Conservation (phyloP, 2,888 invertebrate species). For the Nomada lathburiana region DNA sequence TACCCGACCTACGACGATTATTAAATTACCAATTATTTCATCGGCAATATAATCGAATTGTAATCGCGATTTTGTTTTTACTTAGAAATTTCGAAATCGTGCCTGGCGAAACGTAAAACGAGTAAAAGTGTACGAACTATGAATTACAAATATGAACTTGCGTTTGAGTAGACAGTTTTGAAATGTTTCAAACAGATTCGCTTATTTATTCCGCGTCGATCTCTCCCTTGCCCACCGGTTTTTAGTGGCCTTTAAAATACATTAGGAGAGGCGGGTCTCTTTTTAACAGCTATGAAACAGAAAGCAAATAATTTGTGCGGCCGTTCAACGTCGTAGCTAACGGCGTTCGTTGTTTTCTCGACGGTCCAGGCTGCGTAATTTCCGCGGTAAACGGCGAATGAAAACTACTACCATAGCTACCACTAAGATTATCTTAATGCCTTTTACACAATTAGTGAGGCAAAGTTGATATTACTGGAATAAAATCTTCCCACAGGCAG, state of each 20-base stretch:
- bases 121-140: constrained; percentile 2
- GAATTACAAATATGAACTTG: constrained; percentile 19
- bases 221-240: not conserved
- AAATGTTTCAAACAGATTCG: not conserved
- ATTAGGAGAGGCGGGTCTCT: too few relatives aligned
- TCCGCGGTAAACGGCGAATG: constrained; percentile 54
- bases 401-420: constrained; percentile 61
- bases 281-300: not conserved
- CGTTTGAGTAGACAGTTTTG: not conserved
- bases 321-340: not conserved
- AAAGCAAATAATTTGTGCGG: constrained; percentile 6
- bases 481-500: constrained; percentile 13
- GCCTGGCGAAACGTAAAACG: constrained; percentile 25
- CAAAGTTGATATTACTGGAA: constrained; percentile 41
- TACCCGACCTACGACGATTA: not conserved
- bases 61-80: constrained; percentile 4
- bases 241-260: not conserved
- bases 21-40: not conserved
- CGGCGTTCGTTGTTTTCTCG: constrained; percentile 28
- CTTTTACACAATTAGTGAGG: constrained; percentile 58
- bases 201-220: not conserved
- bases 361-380: constrained; percentile 28
- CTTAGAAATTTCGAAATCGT: constrained; percentile 29
- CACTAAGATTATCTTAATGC: constrained; percentile 56
- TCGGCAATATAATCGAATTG: constrained; percentile 9